Base-by-base conservation (phyloP, 1,140 invertebrate genomes). In the Microvelia longipes region DNA sequence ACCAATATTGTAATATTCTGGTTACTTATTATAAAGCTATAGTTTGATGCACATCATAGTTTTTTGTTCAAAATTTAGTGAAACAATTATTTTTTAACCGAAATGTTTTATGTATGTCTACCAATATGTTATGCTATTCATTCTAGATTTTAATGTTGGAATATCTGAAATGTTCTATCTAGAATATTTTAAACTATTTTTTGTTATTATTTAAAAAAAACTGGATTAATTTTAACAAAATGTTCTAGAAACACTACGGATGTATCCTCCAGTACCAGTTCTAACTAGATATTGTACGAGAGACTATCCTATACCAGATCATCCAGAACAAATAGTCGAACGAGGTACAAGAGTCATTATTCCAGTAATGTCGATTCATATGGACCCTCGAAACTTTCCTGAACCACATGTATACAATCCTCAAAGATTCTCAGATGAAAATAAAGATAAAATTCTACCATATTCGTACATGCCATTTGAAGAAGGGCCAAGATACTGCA, bases 401-500 rank as follows among this genome's bases (percentile, higher is more conserved):
- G 74, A 82, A 67, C 81, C 81, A 0, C 75, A 80, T 28, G 69
- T 25, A 11, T 82, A 80, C 68, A 69, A 79, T 67, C 81, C 81
- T 0, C 78, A 82, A 24, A 70, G 80, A 29, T 82, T 79, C 62
- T 67, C 65, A 14, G 35, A 64, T 63, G 70, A 74, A 67, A 73
- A 72, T 26, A 73, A 78, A 26, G 28, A 72, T 2, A 73, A 73
- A 2, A 76, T 78, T 61, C 72, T 73, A 19, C 79, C 78, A 0
- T 74, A 68, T 29, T 78, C 84, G 0, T 92, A 86, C 76, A 76
- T 91, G 30, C 90, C 91, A 0, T 94, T 94, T 74, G 90, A 90
- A 1, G 85, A 87, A 67, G 90, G 90, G 11, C 86, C 87, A 0
- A 82, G 88, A 64, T 88, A 85, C 76, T 92, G 90, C 76, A 90